Base-by-base conservation (phyloP, 64 coral and sea anemone species). In the Actinia tenebrosa region DNA sequence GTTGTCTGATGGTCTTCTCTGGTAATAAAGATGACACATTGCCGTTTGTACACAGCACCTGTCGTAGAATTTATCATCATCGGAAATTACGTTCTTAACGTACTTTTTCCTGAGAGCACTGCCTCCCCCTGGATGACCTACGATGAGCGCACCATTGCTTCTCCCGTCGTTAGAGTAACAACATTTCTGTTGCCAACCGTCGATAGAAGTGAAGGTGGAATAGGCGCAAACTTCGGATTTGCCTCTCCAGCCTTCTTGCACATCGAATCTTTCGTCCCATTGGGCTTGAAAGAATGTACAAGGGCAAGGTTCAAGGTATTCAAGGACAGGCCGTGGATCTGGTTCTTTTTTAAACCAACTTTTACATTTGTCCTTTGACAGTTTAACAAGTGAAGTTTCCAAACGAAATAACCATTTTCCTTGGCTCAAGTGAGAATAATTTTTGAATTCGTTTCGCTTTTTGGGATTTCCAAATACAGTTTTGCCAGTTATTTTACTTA, bases 361-460 rank as follows among this genome's bases (percentile, higher is more conserved):
- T 82, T 15, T 47, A 18, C 75, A 91, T 16, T 84, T 53, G 3
- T 56, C 61, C 50, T 89, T 77, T 30, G 78, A 45, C 16, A 64
- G 46, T 17, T 80, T 42, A 17, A 56, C 55, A 53, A 52, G 10
- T 3, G 88, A 89, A 17, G 43, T 72, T 42, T 89, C 80, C 50
- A 84, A 42, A 43, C 80, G 79, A 27, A 84, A 66, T 19, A 89
- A 71, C 88, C 88, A 89, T 53, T 82, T 84, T 37, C 88, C 88
- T 13, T 80, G 55, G 19, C 3, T 7, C 3, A 10, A 10, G 22
- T 66, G 63, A 8, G 1, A 1, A n/a, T n/a, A 13, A n/a, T 66
- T 2, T n/a, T n/a, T 23, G n/a, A 66, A 23, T 4, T 6, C 4
- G 5, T 20, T 66, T n/a, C 2, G 5, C 2, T 20, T 14, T 66